phyloP scores from a whole-genome alignment of 1,140 invertebrate species.

The Aphelenchoides avenae region DNA sequence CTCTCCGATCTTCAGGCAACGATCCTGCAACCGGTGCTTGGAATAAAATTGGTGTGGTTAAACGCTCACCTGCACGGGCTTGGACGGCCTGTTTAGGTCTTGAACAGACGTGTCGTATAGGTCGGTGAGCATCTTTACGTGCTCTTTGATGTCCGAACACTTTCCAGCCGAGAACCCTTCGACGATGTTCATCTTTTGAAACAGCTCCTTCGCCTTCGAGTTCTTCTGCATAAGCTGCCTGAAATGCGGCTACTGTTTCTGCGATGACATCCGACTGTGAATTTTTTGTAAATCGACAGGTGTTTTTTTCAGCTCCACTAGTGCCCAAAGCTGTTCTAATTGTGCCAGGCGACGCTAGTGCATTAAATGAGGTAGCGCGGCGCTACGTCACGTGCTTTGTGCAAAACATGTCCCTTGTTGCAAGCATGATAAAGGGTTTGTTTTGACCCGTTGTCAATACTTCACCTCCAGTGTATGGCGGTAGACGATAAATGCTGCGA shows the following conservation, averaged over 20 bases:
- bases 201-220: conserved; percentile 34
- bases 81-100: conserved; percentile 36
- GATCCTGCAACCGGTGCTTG: conserved; percentile 26
- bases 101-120: conserved; percentile 38
- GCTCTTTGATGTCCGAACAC: conserved; percentile 46
- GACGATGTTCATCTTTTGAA: conserved; percentile 44
- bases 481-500: too few relatives aligned
- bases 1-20: conserved; percentile 36
- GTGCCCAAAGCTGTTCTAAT: too few relatives aligned
- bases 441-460: too few relatives aligned
- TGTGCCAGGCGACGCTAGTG: too few relatives aligned
- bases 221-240: conserved; percentile 33
- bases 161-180: conserved; percentile 40
- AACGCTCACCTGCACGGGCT: conserved; percentile 14
- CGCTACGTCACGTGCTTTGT: too few relatives aligned
- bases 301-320: not conserved
- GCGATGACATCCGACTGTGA: too few relatives aligned
- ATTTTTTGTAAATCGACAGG: conserved; percentile 12
- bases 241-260: too few relatives aligned
- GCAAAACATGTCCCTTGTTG: not conserved
- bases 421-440: conserved; percentile 1
- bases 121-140: conserved; percentile 27
- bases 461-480: too few relatives aligned
- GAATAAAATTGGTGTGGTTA: conserved; percentile 17
- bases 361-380: too few relatives aligned